These are phyloP conservation scores for Timema podura DNA, from an alignment of 2,888 invertebrate genomes.

Conservation along the genomic window DNA sequence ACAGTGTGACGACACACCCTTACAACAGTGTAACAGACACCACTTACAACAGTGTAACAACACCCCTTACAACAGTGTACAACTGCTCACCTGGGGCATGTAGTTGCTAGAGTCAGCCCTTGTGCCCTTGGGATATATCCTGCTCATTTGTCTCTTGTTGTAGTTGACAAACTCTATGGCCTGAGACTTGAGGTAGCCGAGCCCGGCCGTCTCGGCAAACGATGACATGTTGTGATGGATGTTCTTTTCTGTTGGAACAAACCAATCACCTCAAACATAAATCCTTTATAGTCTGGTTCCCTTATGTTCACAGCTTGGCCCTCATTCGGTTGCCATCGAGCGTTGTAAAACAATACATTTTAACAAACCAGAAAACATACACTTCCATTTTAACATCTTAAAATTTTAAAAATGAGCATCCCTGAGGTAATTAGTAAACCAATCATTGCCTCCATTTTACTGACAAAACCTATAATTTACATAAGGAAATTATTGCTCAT, in stretches of 20 bases:
- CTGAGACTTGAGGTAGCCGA: slow-evolving; percentile 91
- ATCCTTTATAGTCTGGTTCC: background rate
- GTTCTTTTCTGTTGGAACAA: slow-evolving; percentile 74
- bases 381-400: too few species aligned
- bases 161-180: slow-evolving; percentile 99
- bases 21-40: background rate
- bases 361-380: too few species aligned
- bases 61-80: background rate
- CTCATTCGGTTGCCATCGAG: too few species aligned
- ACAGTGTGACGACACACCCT: too few species aligned
- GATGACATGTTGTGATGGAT: slow-evolving; percentile 99
- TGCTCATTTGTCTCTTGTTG: slow-evolving; percentile 98
- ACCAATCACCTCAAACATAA: slow-evolving; percentile 23
- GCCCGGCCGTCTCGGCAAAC: slow-evolving; percentile 95
- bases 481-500: too few species aligned
- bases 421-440: too few species aligned
- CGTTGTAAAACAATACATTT: too few species aligned
- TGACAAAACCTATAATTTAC: too few species aligned
- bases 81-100: slow-evolving; percentile 84
- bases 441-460: too few species aligned
- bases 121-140: slow-evolving; percentile 98
- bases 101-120: slow-evolving; percentile 98
- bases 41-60: background rate
- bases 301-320: background rate
- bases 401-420: too few species aligned